phyloP scores from a whole-genome alignment of 2,888 invertebrate genomes.

The Catotricha subobsoleta region DNA sequence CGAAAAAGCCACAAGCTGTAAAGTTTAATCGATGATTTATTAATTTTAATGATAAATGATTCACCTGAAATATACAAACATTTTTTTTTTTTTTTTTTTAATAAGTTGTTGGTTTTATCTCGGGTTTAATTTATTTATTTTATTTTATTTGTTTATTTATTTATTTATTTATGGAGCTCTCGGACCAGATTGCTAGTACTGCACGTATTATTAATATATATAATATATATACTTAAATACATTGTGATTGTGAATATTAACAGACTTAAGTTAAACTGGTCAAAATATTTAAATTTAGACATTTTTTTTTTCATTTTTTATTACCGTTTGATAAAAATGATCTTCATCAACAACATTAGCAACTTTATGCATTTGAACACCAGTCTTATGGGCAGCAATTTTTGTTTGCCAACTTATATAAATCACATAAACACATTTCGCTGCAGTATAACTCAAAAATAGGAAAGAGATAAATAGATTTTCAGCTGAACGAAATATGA shows the following conservation, averaged over 20 bases:
- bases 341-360: conserved; percentile 27
- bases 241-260: too few relatives aligned
- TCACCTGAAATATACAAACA: too few relatives aligned
- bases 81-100: too few relatives aligned
- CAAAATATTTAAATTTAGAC: too few relatives aligned
- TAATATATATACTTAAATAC: too few relatives aligned
- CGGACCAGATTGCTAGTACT: too few relatives aligned
- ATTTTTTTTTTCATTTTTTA: conserved; percentile 3
- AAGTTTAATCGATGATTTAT: conserved; percentile 28
- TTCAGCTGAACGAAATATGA: conserved; percentile 26
- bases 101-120: too few relatives aligned
- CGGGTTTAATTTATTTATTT: too few relatives aligned
- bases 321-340: conserved; percentile 26
- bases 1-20: conserved; percentile 30
- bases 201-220: too few relatives aligned
- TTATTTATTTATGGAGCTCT: too few relatives aligned
- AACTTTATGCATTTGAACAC: conserved; percentile 27
- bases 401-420: conserved; percentile 29
- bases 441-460: conserved; percentile 23
- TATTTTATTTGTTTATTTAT: too few relatives aligned
- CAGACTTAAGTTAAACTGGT: too few relatives aligned
- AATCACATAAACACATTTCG: conserved; percentile 27
- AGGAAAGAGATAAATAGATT: conserved; percentile 21
- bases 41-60: conserved; percentile 28
- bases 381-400: conserved; percentile 26